A percentile compares a stretch with the other conserved stretches of the same genome.
Conservation (phyloP, 1,140 invertebrate genomes). For the Zaprionus africanus region DNA sequence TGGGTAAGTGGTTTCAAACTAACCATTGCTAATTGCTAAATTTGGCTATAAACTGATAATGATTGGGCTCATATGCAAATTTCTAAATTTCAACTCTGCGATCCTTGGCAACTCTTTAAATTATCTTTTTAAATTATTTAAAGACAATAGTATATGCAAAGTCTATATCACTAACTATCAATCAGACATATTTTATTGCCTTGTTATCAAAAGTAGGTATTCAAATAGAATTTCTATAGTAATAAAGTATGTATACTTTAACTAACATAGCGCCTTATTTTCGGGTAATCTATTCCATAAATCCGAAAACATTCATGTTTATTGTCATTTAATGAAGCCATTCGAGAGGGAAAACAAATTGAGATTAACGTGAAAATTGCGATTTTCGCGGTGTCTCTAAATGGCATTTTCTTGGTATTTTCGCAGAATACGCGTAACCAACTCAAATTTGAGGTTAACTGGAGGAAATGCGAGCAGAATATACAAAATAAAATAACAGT, state of each 20-base stretch:
- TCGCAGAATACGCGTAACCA: slow-evolving; percentile 66
- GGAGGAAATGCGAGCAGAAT: slow-evolving; percentile 55
- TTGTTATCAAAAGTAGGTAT: neutral
- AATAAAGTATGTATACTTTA: neutral
- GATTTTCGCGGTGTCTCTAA: slow-evolving; percentile 61
- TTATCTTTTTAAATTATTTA: too few relatives aligned
- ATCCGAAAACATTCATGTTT: neutral
- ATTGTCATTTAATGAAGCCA: slow-evolving; percentile 59
- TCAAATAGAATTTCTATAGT: too few relatives aligned
- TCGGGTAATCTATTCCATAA: neutral
- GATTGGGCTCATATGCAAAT: neutral
- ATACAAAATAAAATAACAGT: slow-evolving; percentile 54
- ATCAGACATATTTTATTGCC: too few relatives aligned
- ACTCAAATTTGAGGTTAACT: slow-evolving; percentile 40
- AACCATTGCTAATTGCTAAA: neutral
- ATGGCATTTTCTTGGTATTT: slow-evolving; percentile 37
- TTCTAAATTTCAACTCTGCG: rapidly evolving
- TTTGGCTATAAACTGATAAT: neutral
- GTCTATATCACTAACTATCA: neutral
- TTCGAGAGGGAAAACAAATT: slow-evolving; percentile 60
- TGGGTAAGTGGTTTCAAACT: neutral
- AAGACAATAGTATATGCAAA: neutral
- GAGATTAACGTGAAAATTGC: slow-evolving; percentile 71
- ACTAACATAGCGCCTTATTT: neutral
- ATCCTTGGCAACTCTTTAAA: neutral